Conservation (phyloP, 2,113 vertebrate genomes). For the Chaetodon trifascialis region DNA sequence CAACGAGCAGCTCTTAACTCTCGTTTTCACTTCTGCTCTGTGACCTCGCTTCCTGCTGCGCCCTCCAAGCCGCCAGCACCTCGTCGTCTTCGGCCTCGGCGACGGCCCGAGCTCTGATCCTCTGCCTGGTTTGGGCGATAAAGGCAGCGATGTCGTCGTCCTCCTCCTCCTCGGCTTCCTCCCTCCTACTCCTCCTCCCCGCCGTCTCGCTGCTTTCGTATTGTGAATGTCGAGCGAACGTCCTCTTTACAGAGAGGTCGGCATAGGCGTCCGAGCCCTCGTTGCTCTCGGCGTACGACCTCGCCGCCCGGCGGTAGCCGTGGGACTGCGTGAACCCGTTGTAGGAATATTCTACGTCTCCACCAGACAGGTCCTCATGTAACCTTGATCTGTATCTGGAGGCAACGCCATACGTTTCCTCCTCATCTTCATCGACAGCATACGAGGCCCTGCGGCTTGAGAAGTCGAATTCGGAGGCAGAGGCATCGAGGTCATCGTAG, state of each 20-base stretch:
- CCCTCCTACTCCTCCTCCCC: conserved; percentile 66
- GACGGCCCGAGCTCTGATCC: conserved; percentile 70
- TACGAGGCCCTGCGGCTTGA: conserved; percentile 82
- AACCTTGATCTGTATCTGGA: conserved; percentile 85
- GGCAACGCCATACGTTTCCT: conserved; percentile 75
- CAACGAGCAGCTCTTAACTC: background rate
- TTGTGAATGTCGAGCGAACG: conserved; percentile 82
- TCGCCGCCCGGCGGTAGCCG: conserved; percentile 54
- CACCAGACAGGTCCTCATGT: conserved; percentile 61
- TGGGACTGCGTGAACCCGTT: conserved; percentile 74
- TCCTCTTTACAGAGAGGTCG: conserved; percentile 86
- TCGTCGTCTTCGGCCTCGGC: conserved; percentile 90
- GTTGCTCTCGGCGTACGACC: conserved; percentile 74
- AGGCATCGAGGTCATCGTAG: conserved; percentile 77
- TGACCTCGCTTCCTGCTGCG: conserved; percentile 86
- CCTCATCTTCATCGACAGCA: conserved; percentile 72
- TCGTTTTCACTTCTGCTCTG: conserved; percentile 69
- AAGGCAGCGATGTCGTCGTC: conserved; percentile 83
- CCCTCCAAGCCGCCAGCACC: conserved; percentile 91
- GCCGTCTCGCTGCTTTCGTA: conserved; percentile 72
- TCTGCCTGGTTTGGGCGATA: conserved; percentile 79
- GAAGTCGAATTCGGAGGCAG: conserved; percentile 86
- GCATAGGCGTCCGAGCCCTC: conserved; percentile 77
- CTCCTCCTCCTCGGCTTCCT: conserved; percentile 69
- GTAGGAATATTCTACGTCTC: conserved; percentile 62